Percentiles rank a stretch among this genome's conserved stretches.
Evolutionary conservation across 2,797 vertebrate genomes (phyloP).

Genomic region (Cossypha caffra): DNA sequence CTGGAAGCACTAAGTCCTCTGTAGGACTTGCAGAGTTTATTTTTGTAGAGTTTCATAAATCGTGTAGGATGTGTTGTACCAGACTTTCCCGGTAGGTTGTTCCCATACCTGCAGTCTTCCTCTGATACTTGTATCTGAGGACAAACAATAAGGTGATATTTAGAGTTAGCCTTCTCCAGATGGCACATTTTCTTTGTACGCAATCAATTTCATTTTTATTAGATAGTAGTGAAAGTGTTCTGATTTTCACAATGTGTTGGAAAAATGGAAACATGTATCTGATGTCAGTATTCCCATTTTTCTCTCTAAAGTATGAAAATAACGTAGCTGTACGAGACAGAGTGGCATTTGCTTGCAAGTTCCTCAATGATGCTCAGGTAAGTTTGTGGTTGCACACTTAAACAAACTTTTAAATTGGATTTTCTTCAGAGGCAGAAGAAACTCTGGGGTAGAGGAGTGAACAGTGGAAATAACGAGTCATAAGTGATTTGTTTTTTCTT

Average conservation of each 20-base stretch:
- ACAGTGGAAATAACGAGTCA: not conserved
- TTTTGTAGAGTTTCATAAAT: not conserved
- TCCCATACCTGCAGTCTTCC: not conserved
- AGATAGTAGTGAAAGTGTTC: not conserved
- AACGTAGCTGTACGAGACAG: constrained; percentile 93
- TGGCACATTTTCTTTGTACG: not conserved
- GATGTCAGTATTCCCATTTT: not conserved
- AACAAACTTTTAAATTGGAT: not conserved
- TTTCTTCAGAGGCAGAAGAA: not conserved
- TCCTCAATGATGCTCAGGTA: constrained; percentile 93
- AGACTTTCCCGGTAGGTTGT: not conserved
- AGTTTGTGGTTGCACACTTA: not conserved
- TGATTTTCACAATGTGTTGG: not conserved
- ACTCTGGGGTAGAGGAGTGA: not conserved
- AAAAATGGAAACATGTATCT: not conserved
- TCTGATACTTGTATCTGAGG: not conserved
- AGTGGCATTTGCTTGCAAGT: constrained; percentile 97
- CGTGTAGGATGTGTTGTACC: rapidly evolving
- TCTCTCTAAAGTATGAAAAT: constrained; percentile 87
- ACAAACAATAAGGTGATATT: not conserved
- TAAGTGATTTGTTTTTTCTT: not conserved
- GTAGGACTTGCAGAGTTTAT: not conserved
- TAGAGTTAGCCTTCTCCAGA: not conserved
- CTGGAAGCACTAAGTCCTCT: not conserved
- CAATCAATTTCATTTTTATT: not conserved